Evolutionary conservation across 35 echinoderm and acorn worm genomes (phyloP), one percentile per base, ranked within the genome.

Genomic region (Diadema setosum): DNA sequence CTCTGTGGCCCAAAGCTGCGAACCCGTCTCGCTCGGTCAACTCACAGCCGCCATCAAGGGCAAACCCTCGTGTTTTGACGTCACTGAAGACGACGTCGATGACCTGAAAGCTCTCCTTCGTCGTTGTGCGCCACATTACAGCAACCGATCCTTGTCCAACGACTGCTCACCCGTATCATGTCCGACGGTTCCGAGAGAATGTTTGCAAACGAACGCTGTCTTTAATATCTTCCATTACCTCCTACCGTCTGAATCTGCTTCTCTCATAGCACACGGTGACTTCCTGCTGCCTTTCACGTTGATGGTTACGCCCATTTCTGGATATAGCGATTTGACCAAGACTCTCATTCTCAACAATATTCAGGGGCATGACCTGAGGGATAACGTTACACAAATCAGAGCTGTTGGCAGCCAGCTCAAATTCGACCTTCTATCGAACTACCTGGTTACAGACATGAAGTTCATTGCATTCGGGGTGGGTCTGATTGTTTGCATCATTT

Each of bases 221-320:
- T 92, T 81, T 45, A 86, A 64, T 32, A 87, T 83, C 31, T 82
- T 87, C 24, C 39, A 87, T 50, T 87, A 81, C 55, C 52, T 92
- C 29, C 36, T 67, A 5, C 84, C 90, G 5, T 83, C 58, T 16
- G 46, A 39, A 39, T 82, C 69, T 39, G 39, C 36, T 14, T 2
- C 32, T 5, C 11, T 24, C 2, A 16, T 58, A 5, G 26, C 44
- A 15, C n/a, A 29, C 8, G 11, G 48, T 27, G 40, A 37, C 42
- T 91, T 61, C 32, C 14, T 80, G 5, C 61, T 87, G 16, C 5
- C 46, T 56, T 82, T 33, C 39, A 23, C 84, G 1, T 46, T 85
- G 2, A 59, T 92, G 43, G 42, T 81, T 20, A 16, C 86, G 9
- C 85, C 83, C 7, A 58, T 58, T 4, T 25, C 42, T 36, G 55